Base-by-base conservation (phyloP, 2,888 invertebrate species). In the Heliothis peltigera region DNA sequence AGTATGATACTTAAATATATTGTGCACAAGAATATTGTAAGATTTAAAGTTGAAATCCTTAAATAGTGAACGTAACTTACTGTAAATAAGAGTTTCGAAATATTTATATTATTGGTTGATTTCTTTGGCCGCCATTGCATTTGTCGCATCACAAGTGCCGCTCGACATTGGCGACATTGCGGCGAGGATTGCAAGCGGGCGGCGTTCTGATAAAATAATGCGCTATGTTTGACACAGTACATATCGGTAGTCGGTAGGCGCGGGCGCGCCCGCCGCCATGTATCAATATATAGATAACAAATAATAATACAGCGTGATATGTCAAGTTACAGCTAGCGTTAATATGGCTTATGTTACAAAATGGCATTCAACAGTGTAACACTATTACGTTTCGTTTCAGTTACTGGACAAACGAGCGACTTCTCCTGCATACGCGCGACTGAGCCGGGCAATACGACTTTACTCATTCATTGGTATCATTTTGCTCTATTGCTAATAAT, bases 171-270 rank as follows among this genome's bases (percentile, higher is more conserved):
- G 52, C 64, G 35, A 52, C 53, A 55, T 52, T 53, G 25, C 17
- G 47, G 8, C 28, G 55, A 32, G 80, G 75, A 81, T 81, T 82
- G 81, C 85, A 82, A 77, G 80, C 77, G 67, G 79, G 72, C 60
- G 56, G 56, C 61, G 59, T 55, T 76, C 63, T 77, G 80, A 74
- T 69, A 75, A 77, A 80, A 75, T 65, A 83, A 84, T 85, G 87
- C 79, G 80, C 90, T 86, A 87, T 89, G 88, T 89, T 87, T 83
- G 83, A 91, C 89, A 91, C 89, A 86, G 89, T 84, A 89, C 89
- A 82, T 81, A 58, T 68, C 75, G 75, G 78, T 79, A 78, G n/a
- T n/a, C n/a, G n/a, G 78, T 79, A 78, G 18, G 19, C 10, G 35
- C 59, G 60, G 52, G 22, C 47, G 51, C 59, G 58, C 55, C 59